Evolutionary conservation across 2,797 vertebrate species (phyloP).

Genomic region (Hypotaenidia philippensis): DNA sequence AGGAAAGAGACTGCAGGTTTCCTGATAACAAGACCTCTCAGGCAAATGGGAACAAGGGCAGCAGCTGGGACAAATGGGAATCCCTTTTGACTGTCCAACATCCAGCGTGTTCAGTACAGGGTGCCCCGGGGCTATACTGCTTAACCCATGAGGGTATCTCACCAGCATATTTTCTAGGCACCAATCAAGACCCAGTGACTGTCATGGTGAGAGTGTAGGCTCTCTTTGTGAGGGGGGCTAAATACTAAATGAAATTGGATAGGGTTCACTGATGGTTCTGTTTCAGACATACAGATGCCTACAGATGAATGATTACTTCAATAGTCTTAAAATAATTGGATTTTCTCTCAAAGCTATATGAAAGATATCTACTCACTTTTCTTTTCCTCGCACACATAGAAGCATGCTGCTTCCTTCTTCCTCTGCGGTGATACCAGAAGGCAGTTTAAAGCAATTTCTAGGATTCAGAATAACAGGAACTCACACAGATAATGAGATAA

Average conservation of each 20-base stretch:
- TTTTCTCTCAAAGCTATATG: not conserved
- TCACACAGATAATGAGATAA: not conserved
- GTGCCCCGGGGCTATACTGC: rapidly evolving
- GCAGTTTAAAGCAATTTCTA: not conserved
- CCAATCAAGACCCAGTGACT: not conserved
- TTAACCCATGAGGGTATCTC: not conserved
- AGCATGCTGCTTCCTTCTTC: not conserved
- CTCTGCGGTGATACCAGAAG: not conserved
- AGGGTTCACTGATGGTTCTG: not conserved
- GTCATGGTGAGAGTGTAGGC: rapidly evolving
- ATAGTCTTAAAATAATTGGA: not conserved
- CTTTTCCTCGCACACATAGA: not conserved
- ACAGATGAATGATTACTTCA: not conserved
- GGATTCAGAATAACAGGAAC: not conserved
- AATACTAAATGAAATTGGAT: not conserved
- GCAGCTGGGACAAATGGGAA: not conserved
- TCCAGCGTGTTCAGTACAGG: rapidly evolving
- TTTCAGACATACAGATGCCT: not conserved
- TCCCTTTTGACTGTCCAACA: rapidly evolving
- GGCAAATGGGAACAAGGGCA: not conserved
- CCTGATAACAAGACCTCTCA: not conserved
- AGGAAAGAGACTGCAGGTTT: not conserved
- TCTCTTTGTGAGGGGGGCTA: not conserved
- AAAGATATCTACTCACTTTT: not conserved
- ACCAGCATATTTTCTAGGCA: not conserved